phyloP scores from a whole-genome alignment of 2,797 vertebrate genomes.

The Cercopithecus mitis region DNA sequence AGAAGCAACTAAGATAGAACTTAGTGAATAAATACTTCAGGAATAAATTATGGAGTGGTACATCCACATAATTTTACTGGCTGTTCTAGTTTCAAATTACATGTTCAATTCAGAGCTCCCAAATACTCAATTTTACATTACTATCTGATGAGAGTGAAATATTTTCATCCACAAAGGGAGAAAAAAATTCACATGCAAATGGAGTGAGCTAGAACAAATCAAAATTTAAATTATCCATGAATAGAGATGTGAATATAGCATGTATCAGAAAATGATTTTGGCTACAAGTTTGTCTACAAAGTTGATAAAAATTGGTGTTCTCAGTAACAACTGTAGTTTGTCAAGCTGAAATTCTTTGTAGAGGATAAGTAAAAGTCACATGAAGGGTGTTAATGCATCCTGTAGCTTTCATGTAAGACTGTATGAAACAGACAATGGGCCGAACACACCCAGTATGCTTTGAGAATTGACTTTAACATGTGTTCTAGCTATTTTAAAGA shows the following conservation, averaged over 20 bases:
- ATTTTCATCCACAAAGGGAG: constrained; percentile 17
- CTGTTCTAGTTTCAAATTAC: not conserved
- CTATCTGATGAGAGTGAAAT: not conserved
- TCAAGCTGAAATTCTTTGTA: not conserved
- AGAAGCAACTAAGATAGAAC: not conserved
- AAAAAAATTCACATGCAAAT: constrained; percentile 33
- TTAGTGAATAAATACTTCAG: not conserved
- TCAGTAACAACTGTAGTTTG: not conserved
- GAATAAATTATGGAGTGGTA: not conserved
- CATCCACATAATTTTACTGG: not conserved
- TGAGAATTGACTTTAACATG: not conserved
- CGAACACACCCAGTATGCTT: not conserved
- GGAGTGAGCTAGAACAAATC: constrained; percentile 21
- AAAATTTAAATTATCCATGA: constrained; percentile 24
- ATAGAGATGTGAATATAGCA: not conserved
- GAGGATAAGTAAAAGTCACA: not conserved
- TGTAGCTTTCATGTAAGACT: not conserved
- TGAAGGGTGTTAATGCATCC: not conserved
- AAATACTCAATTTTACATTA: not conserved
- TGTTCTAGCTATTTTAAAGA: not conserved
- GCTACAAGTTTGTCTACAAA: not conserved
- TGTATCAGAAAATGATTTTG: not conserved
- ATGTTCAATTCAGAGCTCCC: not conserved
- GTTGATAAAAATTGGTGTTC: not conserved
- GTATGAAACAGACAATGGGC: not conserved